Evolutionary conservation across 2,888 invertebrate species (phyloP).

Genomic region (Molorchus minor): DNA sequence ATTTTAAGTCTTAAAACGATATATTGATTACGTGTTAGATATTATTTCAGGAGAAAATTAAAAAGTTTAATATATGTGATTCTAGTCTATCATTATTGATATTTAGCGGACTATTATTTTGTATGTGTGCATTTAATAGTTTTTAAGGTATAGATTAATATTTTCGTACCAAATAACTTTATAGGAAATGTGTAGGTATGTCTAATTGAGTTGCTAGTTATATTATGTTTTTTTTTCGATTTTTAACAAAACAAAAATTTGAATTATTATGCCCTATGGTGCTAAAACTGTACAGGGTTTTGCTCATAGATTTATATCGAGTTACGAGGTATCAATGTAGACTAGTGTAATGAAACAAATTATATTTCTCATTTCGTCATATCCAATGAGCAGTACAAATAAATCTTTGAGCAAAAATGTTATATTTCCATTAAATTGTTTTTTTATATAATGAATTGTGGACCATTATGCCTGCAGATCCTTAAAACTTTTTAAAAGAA

Average conservation of each 20-base stretch:
- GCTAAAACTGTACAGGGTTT: slow-evolving; percentile 25
- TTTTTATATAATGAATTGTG: slow-evolving; percentile 37
- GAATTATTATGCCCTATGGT: slow-evolving; percentile 22
- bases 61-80: slow-evolving; percentile 47
- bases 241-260: neutral
- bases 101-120: slow-evolving; percentile 46
- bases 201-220: slow-evolving; percentile 19
- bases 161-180: slow-evolving; percentile 49
- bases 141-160: slow-evolving; percentile 43
- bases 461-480: slow-evolving; percentile 44
- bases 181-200: slow-evolving; percentile 3
- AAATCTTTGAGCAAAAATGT: slow-evolving; percentile 24
- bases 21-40: slow-evolving; percentile 37
- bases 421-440: slow-evolving; percentile 12
- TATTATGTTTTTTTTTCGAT: slow-evolving; percentile 7
- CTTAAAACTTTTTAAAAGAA: slow-evolving; percentile 35
- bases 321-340: neutral
- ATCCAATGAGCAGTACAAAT: neutral
- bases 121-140: slow-evolving; percentile 49
- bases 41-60: slow-evolving; percentile 47
- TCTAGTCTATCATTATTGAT: slow-evolving; percentile 50
- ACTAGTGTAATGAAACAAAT: too few species aligned
- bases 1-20: slow-evolving; percentile 7
- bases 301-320: slow-evolving; percentile 17
- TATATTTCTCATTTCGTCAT: neutral